phyloP scores from a whole-genome alignment of 2,797 vertebrate genomes.

The Poliocrania exsul region DNA sequence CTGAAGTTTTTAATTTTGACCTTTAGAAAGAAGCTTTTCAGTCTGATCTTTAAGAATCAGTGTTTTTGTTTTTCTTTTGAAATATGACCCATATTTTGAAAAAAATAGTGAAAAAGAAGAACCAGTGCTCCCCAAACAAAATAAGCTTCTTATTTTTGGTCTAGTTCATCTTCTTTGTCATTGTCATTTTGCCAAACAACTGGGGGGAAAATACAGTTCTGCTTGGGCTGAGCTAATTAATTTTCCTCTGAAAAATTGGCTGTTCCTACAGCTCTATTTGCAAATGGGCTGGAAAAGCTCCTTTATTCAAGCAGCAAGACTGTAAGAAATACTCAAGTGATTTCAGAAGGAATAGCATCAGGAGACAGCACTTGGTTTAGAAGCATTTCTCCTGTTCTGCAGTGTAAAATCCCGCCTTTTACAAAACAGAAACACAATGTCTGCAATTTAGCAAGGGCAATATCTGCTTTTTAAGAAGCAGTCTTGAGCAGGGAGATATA shows the following conservation, averaged over 20 bases:
- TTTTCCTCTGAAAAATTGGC: not conserved
- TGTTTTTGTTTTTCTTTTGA: not conserved
- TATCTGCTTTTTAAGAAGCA: not conserved
- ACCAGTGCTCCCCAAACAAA: not conserved
- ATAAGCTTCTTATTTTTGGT: not conserved
- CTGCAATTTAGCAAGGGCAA: not conserved
- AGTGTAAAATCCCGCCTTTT: not conserved
- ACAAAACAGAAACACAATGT: not conserved
- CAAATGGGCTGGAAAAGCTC: not conserved
- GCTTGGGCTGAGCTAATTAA: not conserved
- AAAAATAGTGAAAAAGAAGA: not conserved
- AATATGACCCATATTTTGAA: not conserved
- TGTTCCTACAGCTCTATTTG: not conserved
- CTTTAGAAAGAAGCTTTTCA: not conserved
- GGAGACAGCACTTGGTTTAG: not conserved
- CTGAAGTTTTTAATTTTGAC: not conserved
- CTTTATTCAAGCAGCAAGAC: not conserved
- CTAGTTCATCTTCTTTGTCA: not conserved
- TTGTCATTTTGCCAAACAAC: not conserved
- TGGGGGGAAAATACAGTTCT: not conserved
- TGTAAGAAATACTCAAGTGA: not conserved
- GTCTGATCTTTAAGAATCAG: not conserved
- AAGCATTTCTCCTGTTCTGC: not conserved
- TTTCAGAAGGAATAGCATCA: not conserved
- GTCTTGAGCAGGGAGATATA: not conserved